phyloP scores from a whole-genome alignment of 2,888 invertebrate species.

The Hedya salicella region DNA sequence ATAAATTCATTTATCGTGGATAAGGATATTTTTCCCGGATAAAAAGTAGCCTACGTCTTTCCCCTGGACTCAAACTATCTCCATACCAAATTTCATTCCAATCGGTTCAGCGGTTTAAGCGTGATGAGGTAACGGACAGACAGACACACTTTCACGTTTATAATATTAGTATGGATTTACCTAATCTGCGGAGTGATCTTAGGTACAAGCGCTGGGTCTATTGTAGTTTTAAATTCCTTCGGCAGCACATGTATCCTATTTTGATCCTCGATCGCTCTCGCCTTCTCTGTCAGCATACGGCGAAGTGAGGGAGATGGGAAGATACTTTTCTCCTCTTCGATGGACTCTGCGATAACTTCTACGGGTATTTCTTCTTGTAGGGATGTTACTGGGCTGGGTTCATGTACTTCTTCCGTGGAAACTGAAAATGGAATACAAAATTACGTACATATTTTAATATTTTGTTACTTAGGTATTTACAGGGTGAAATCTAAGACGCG shows the following conservation, averaged over 20 bases:
- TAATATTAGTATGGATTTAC: too few species aligned
- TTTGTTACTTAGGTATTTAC: too few species aligned
- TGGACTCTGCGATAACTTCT: slow-evolving; percentile 47
- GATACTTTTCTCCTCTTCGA: slow-evolving; percentile 56
- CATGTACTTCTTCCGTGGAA: slow-evolving; percentile 50
- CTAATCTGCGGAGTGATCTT: slow-evolving; percentile 54
- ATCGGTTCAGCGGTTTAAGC: too few species aligned
- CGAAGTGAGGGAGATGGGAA: slow-evolving; percentile 73
- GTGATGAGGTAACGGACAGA: too few species aligned
- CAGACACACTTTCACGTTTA: too few species aligned
- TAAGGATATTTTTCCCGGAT: too few species aligned
- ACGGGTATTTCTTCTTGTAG: slow-evolving; percentile 50
- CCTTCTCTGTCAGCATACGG: slow-evolving; percentile 61
- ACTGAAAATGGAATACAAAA: slow-evolving; percentile 39
- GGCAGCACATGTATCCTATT: slow-evolving; percentile 73
- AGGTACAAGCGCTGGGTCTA: slow-evolving; percentile 68
- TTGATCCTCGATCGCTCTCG: slow-evolving; percentile 61
- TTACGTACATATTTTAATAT: neutral
- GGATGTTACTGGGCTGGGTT: slow-evolving; percentile 47
- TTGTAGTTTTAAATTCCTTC: slow-evolving; percentile 60
- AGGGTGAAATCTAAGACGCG: too few species aligned
- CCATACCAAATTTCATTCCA: too few species aligned
- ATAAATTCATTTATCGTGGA: too few species aligned
- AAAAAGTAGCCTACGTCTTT: too few species aligned
- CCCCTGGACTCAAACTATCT: too few species aligned